Percentiles rank a stretch among this genome's conserved stretches.
phyloP scores from a whole-genome alignment of 2,888 invertebrate genomes.

The Sepiola atlantica region DNA sequence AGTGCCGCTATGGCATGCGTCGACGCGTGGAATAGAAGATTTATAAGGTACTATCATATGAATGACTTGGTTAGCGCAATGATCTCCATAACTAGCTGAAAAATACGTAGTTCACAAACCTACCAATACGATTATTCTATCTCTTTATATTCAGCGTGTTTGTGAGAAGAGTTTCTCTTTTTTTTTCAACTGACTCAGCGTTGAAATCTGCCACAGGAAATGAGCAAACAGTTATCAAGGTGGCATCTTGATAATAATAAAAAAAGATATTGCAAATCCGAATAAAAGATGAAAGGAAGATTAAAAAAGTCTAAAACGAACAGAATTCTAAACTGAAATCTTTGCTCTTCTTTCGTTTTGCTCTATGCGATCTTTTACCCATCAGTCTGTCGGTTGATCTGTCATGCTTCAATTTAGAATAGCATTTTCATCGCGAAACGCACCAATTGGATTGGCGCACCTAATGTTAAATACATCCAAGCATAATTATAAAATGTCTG shows the following conservation, averaged over 20 bases:
- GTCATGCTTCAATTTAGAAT: too few species aligned
- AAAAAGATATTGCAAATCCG: neutral
- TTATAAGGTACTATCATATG: too few species aligned
- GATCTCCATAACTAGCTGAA: too few species aligned
- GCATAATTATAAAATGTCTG: too few species aligned
- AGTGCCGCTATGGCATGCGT: too few species aligned
- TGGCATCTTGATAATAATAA: neutral
- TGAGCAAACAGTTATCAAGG: neutral
- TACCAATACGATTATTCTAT: neutral
- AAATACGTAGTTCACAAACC: neutral
- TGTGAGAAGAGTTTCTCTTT: neutral
- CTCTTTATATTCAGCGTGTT: neutral
- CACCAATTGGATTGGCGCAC: too few species aligned
- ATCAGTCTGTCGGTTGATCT: neutral
- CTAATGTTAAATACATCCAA: too few species aligned
- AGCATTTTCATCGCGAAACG: too few species aligned
- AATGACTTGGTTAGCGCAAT: too few species aligned
- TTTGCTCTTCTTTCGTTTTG: neutral
- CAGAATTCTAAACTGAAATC: neutral
- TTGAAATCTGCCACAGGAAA: neutral
- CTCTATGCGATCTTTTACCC: neutral
- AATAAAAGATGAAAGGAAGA: neutral
- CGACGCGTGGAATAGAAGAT: too few species aligned
- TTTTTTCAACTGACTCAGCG: neutral
- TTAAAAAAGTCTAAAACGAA: neutral